phyloP scores from a whole-genome alignment of 2,113 vertebrate genomes.

The Calonectris borealis region DNA sequence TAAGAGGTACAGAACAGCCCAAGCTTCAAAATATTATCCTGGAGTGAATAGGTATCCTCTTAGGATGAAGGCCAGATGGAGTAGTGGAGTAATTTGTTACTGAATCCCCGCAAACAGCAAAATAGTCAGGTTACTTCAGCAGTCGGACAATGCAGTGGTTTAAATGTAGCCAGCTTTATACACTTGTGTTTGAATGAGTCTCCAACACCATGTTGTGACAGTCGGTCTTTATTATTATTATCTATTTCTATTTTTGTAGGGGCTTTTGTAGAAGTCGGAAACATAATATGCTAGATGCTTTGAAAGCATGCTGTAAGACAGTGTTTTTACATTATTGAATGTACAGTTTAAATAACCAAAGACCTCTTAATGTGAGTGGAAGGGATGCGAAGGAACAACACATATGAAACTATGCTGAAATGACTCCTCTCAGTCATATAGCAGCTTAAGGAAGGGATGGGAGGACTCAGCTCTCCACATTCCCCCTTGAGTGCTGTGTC shows the following conservation, averaged over 20 bases:
- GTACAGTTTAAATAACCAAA: neutral
- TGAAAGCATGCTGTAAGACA: neutral
- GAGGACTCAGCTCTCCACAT: neutral
- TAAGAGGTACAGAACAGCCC: neutral
- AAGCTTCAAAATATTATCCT: neutral
- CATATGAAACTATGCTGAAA: neutral
- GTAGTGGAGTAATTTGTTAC: neutral
- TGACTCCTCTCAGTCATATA: neutral
- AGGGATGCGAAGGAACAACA: neutral
- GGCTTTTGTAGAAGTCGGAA: neutral
- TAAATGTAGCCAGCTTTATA: neutral
- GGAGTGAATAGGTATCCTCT: neutral
- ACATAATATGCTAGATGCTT: neutral
- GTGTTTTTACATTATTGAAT: neutral
- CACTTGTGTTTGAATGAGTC: neutral
- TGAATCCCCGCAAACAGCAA: neutral
- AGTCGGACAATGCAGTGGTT: neutral
- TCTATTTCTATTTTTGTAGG: neutral
- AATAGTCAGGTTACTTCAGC: neutral
- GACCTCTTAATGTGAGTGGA: neutral
- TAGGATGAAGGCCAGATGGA: neutral
- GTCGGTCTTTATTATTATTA: neutral
- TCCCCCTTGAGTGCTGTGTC: neutral
- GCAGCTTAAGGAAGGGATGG: neutral
- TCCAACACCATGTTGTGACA: neutral